phyloP scores from a whole-genome alignment of 2,888 invertebrate genomes.

The Spilosoma lubricipeda region DNA sequence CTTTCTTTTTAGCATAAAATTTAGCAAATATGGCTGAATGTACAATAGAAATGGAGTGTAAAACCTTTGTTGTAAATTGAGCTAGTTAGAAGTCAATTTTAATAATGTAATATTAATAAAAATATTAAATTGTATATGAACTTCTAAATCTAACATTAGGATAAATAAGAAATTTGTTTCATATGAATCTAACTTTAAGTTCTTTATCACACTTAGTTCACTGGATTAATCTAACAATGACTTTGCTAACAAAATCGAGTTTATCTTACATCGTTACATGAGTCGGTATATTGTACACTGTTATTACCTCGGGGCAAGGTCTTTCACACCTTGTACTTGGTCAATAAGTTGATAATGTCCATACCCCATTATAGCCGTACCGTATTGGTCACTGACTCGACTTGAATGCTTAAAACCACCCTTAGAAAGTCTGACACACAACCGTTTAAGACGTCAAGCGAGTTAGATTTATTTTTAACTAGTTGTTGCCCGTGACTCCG shows the following conservation, averaged over 20 bases:
- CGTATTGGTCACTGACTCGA: constrained; percentile 76
- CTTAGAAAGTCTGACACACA: constrained; percentile 69
- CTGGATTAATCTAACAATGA: constrained; percentile 10
- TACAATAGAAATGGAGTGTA: background rate
- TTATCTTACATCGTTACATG: constrained; percentile 35
- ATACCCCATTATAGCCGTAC: constrained; percentile 71
- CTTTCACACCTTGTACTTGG: constrained; percentile 80
- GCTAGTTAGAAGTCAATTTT: background rate
- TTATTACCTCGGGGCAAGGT: constrained; percentile 41
- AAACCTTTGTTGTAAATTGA: no score
- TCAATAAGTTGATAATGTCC: constrained; percentile 79
- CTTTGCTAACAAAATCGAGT: constrained; percentile 27
- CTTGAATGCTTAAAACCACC: constrained; percentile 74
- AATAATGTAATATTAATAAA: no score
- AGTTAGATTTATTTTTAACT: background rate
- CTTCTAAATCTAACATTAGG: background rate
- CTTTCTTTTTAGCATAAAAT: background rate
- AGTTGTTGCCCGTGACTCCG: no score
- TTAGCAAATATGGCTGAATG: background rate
- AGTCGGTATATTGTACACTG: constrained; percentile 26
- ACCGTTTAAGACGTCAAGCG: constrained; percentile 31
- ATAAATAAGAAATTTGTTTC: background rate
- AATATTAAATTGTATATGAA: background rate
- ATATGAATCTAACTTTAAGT: constrained; percentile 20
- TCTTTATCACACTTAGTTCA: constrained; percentile 14